phyloP scores from a whole-genome alignment of 2,888 invertebrate genomes.

The Sarcophaga subvicina region DNA sequence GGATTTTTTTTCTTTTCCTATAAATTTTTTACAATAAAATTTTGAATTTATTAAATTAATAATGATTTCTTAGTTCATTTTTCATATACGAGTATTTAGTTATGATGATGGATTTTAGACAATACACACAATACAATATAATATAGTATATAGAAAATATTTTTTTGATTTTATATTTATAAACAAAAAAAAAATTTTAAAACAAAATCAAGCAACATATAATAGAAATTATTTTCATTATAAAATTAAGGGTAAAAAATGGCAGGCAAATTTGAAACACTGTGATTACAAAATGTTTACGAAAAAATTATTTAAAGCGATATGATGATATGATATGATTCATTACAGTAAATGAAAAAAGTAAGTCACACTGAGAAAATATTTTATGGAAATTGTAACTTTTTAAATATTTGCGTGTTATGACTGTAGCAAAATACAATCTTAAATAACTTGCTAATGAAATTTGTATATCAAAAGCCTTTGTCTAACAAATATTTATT shows the following conservation, averaged over 20 bases:
- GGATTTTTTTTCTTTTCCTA: constrained; percentile 31
- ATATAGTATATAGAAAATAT: constrained; percentile 13
- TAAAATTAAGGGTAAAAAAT: neutral
- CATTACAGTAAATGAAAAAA: too few species aligned
- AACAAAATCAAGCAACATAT: constrained; percentile 54
- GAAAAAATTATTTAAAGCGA: too few species aligned
- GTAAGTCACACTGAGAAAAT: too few species aligned
- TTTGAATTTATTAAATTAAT: constrained; percentile 30
- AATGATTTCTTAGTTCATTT: neutral
- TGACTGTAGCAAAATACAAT: too few species aligned
- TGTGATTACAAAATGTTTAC: neutral
- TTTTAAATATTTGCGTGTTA: too few species aligned
- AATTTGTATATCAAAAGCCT: too few species aligned
- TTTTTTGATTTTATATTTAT: neutral
- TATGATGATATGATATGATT: too few species aligned
- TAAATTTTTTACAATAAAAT: constrained; percentile 48
- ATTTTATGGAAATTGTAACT: too few species aligned
- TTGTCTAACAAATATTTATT: too few species aligned
- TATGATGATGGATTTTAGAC: constrained; percentile 64
- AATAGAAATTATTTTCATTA: constrained; percentile 10
- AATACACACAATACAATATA: constrained; percentile 50
- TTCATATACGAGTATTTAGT: constrained; percentile 68
- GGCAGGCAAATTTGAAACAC: constrained; percentile 12
- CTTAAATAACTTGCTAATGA: too few species aligned
- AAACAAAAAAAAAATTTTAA: neutral